Percentiles rank a stretch among this genome's conserved stretches.
These are phyloP conservation scores for Tetragonisca angustula DNA, from an alignment of 2,888 invertebrate genomes.

Conservation along the genomic window DNA sequence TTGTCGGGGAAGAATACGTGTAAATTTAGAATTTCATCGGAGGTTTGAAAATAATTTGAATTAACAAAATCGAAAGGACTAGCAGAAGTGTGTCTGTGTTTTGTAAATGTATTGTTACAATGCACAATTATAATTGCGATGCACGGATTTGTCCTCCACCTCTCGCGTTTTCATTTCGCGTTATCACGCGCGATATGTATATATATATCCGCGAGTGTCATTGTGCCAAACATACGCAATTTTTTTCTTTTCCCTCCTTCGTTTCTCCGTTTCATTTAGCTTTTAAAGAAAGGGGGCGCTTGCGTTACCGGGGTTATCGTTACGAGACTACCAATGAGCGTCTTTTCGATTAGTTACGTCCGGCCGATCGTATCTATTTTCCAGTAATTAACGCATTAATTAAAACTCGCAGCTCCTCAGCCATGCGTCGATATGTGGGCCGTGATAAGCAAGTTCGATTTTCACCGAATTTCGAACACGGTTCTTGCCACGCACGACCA, in stretches of 20 bases:
- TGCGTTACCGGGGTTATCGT: conserved; percentile 41
- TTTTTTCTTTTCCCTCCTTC: conserved; percentile 1
- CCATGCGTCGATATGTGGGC: conserved; percentile 20
- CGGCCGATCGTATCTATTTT: conserved; percentile 46
- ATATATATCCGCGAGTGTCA: conserved; percentile 35
- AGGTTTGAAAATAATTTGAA: conserved; percentile 5
- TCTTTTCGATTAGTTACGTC: conserved; percentile 42
- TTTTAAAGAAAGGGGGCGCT: conserved; percentile 20
- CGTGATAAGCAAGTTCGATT: background rate
- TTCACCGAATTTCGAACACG: background rate
- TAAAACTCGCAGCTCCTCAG: conserved; percentile 31
- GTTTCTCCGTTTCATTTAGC: background rate
- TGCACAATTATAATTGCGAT: conserved; percentile 39
- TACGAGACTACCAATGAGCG: conserved; percentile 39
- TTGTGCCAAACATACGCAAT: conserved; percentile 32
- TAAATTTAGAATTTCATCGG: background rate
- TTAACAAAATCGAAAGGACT: background rate
- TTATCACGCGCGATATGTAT: conserved; percentile 10
- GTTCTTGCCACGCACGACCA: too few relatives aligned
- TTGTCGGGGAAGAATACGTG: too few relatives aligned
- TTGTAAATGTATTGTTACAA: background rate
- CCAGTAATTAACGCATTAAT: conserved; percentile 57
- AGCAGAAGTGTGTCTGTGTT: too few relatives aligned
- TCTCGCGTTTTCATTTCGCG: background rate
- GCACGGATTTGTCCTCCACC: conserved; percentile 13